Percentiles rank a stretch among this genome's conserved stretches.
phyloP scores from a whole-genome alignment of 2,113 vertebrate genomes.

The Equus przewalskii region DNA sequence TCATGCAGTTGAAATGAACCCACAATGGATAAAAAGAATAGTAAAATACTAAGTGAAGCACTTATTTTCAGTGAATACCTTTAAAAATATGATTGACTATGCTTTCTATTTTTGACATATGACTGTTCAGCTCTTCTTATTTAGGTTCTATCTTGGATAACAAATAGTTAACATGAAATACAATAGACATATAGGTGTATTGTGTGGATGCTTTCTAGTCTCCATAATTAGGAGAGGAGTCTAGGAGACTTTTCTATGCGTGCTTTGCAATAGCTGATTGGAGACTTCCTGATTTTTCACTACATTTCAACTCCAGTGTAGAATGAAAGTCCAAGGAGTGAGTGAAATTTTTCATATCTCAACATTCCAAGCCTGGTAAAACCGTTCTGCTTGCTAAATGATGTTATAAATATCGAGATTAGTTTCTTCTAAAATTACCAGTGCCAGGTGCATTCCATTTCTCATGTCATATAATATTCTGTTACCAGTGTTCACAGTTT shows the following conservation, averaged over 20 bases:
- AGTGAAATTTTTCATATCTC: slow-evolving; percentile 84
- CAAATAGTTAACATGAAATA: slow-evolving; percentile 77
- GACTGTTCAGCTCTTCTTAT: slow-evolving; percentile 68
- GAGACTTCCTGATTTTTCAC: slow-evolving; percentile 30
- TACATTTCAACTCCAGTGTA: slow-evolving; percentile 58
- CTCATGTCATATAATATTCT: slow-evolving; percentile 84
- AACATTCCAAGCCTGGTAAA: slow-evolving; percentile 85
- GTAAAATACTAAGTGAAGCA: neutral
- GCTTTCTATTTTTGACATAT: slow-evolving; percentile 78
- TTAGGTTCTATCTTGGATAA: slow-evolving; percentile 73
- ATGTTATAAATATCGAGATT: slow-evolving; percentile 88
- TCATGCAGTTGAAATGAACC: neutral
- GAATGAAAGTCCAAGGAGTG: slow-evolving; percentile 81
- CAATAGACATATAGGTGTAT: neutral
- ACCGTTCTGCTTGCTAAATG: slow-evolving; percentile 79
- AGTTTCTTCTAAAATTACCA: slow-evolving; percentile 89
- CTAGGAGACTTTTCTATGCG: slow-evolving; percentile 68
- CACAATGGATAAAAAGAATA: neutral
- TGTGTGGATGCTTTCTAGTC: slow-evolving; percentile 29
- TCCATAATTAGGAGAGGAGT: slow-evolving; percentile 7
- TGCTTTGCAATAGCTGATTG: slow-evolving; percentile 80
- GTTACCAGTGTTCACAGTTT: slow-evolving; percentile 83
- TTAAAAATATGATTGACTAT: slow-evolving; percentile 66
- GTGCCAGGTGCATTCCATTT: slow-evolving; percentile 85
- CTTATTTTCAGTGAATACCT: slow-evolving; percentile 73